Base-by-base conservation (phyloP, 1,140 invertebrate species). In the Ephestia elutella region DNA sequence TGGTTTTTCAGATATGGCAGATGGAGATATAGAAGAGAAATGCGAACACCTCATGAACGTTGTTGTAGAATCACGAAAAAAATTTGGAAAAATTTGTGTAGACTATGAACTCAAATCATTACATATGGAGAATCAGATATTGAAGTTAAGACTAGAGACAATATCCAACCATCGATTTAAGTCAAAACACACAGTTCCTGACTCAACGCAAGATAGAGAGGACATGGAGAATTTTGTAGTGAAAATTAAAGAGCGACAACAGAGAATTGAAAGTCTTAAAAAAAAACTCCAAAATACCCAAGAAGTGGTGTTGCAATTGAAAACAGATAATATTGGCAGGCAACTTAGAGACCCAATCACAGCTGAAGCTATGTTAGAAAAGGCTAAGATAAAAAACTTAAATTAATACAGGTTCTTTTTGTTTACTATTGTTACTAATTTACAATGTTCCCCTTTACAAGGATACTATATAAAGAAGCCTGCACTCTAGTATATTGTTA, bases 41-140 rank as follows among this genome's bases (percentile, higher is more conserved):
- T 84, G 80, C 48, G 84, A 87, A 55, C 71, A 81, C 53, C 55
- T 85, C 2, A 82, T 87, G 82, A 82, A 75, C 11, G 58, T 80
- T 13, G 82, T 87, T 0, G 81, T 84, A 0, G 84, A 85, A 62
- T 79, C 78, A 10, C 60, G 84, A 13, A 84, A 85, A 66, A 57
- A 63, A n/a, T n/a, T n/a, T n/a, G n/a, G n/a, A n/a, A n/a, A n/a
- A n/a, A 11, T 85, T 78, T 51, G 80, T 18, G 50, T 74, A 0
- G 80, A 85, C 5, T 87, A 87, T 35, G 66, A 82, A 44, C 68
- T 73, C 15, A 87, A 85, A 66, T 71, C 62, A 5, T 68, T 73
- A 7, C 8, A 75, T 0, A 65, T 85, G 30, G 78, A 81, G 54
- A 80, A 84, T 19, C 80, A 81, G 69, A 63, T 81, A n/a, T 49